phyloP scores from a whole-genome alignment of 1,140 invertebrate species.

The Euschistus heros region DNA sequence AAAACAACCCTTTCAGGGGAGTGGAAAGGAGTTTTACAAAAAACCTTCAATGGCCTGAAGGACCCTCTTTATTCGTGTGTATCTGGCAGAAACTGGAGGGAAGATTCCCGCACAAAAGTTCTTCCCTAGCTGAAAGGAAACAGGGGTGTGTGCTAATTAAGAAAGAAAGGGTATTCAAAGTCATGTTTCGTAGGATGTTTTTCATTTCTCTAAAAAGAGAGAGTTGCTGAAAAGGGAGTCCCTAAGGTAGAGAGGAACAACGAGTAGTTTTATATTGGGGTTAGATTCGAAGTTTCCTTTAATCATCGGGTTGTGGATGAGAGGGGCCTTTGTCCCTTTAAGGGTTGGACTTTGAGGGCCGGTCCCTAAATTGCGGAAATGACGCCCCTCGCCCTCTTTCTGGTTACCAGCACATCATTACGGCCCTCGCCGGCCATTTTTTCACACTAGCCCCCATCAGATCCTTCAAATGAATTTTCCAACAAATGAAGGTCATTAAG shows the following conservation, averaged over 20 bases:
- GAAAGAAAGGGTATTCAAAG: slow-evolving; percentile 3
- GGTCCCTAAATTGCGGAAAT: slow-evolving; percentile 15
- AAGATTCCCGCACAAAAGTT: too few relatives aligned
- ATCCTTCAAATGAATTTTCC: slow-evolving; percentile 17
- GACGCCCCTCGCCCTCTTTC: slow-evolving; percentile 6
- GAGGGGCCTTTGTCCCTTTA: slow-evolving; percentile 12
- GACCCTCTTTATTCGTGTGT: too few relatives aligned
- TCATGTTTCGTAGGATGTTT: slow-evolving; percentile 1
- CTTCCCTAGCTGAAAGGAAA: too few relatives aligned
- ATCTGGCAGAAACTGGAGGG: too few relatives aligned
- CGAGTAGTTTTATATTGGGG: slow-evolving; percentile 17
- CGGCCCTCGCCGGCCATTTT: slow-evolving; percentile 1
- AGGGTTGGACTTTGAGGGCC: slow-evolving; percentile 13
- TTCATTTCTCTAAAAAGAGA: background rate
- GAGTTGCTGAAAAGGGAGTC: background rate
- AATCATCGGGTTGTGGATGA: slow-evolving; percentile 11
- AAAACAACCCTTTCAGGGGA: too few relatives aligned
- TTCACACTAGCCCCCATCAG: slow-evolving; percentile 17
- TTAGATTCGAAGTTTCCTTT: slow-evolving; percentile 17
- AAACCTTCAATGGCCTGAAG: too few relatives aligned
- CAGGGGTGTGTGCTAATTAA: too few relatives aligned
- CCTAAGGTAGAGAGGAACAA: slow-evolving; percentile 12
- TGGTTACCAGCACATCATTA: slow-evolving; percentile 14
- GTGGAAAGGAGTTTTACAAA: too few relatives aligned
- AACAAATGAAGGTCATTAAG: slow-evolving; percentile 17